Evolutionary conservation across 1,140 invertebrate species (phyloP).

Genomic region (Lepidurus couesii): DNA sequence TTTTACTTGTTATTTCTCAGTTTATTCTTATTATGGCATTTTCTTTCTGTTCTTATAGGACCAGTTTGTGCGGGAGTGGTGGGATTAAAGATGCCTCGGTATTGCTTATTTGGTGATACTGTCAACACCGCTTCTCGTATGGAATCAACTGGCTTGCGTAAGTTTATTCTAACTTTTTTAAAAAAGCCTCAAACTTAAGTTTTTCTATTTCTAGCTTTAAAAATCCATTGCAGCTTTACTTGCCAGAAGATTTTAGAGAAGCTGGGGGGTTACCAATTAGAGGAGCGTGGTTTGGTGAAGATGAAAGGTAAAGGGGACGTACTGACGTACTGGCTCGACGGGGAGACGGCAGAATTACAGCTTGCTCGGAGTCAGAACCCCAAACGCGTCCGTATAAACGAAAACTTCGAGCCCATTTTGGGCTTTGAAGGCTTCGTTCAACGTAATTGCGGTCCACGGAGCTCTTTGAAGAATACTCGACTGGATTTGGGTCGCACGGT

Average conservation of each 20-base stretch:
- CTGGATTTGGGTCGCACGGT: slow-evolving; percentile 23
- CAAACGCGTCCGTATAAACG: neutral
- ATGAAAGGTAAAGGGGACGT: slow-evolving; percentile 79
- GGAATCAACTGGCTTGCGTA: slow-evolving; percentile 85
- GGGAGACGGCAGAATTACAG: slow-evolving; percentile 44
- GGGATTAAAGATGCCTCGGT: slow-evolving; percentile 82
- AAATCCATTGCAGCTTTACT: slow-evolving; percentile 75
- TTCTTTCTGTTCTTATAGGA: slow-evolving; percentile 52
- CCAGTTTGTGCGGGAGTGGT: slow-evolving; percentile 87
- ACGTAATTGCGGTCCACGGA: slow-evolving; percentile 15
- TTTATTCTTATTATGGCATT: slow-evolving; percentile 28
- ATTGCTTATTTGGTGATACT: slow-evolving; percentile 83
- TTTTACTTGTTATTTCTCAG: neutral
- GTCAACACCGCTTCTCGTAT: slow-evolving; percentile 90
- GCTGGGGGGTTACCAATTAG: slow-evolving; percentile 72
- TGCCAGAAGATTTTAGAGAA: slow-evolving; percentile 66
- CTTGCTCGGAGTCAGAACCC: slow-evolving; percentile 23
- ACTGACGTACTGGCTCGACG: slow-evolving; percentile 77
- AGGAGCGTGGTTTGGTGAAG: slow-evolving; percentile 70
- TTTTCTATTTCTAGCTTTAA: slow-evolving; percentile 57
- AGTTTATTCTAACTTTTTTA: slow-evolving; percentile 40
- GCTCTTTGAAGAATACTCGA: slow-evolving; percentile 23
- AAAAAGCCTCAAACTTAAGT: neutral
- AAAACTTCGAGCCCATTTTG: neutral
- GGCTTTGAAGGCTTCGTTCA: slow-evolving; percentile 2